Evolutionary conservation across 2,113 vertebrate species (phyloP).

Genomic region (Chaetorhynchus papuensis): DNA sequence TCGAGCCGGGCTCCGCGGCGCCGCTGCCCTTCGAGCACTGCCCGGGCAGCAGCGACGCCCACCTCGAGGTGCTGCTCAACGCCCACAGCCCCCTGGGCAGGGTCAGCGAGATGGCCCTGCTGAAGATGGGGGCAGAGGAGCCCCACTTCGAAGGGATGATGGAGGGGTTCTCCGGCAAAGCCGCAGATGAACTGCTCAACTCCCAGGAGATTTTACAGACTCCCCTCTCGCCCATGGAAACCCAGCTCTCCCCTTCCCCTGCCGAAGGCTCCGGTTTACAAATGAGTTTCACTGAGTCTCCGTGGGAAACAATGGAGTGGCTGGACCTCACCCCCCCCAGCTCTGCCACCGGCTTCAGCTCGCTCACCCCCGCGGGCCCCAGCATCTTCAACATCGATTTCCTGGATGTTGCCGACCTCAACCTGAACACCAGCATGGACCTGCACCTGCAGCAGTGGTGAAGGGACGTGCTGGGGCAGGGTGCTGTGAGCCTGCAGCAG

Average conservation of each 20-base stretch:
- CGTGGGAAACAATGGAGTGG: constrained; percentile 98
- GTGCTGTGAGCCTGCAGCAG: neutral
- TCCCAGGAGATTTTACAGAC: constrained; percentile 86
- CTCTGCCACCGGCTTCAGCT: constrained; percentile 81
- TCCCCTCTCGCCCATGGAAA: constrained; percentile 82
- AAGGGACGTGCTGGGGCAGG: constrained; percentile 5
- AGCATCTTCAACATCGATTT: constrained; percentile 96
- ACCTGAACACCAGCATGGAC: constrained; percentile 92
- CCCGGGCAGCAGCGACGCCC: constrained; percentile 70
- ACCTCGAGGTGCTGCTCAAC: constrained; percentile 86
- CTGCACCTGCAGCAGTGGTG: constrained; percentile 96
- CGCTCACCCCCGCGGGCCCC: constrained; percentile 76
- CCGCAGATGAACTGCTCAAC: constrained; percentile 81
- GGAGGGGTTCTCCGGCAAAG: constrained; percentile 78
- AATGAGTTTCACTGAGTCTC: constrained; percentile 89
- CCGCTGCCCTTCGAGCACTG: constrained; percentile 81
- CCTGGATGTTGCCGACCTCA: constrained; percentile 92
- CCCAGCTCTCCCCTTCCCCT: constrained; percentile 79
- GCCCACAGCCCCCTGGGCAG: constrained; percentile 80
- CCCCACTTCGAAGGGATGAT: constrained; percentile 79
- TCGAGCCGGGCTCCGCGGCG: constrained; percentile 74
- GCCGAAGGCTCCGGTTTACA: constrained; percentile 82
- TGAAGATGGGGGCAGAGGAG: constrained; percentile 83
- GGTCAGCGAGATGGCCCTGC: constrained; percentile 75
- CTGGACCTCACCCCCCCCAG: constrained; percentile 91